Evolutionary conservation across 2,113 vertebrate genomes (phyloP), one percentile per base, ranked within the genome.

Genomic region (Oenanthe oenanthe): DNA sequence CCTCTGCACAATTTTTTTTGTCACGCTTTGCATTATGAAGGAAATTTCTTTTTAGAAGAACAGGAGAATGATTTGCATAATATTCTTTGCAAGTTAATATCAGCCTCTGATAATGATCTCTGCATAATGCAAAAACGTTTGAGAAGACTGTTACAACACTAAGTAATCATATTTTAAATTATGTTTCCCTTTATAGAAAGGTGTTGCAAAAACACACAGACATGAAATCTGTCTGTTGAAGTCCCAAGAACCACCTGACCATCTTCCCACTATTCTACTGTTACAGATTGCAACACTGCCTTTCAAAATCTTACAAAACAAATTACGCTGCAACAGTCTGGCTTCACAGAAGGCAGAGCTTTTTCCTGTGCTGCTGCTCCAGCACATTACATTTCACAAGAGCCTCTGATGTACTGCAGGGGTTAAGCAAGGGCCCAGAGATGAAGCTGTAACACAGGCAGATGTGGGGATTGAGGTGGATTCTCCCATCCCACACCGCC

Each of bases 151-250:
- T 97, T 97, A 97, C 97, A 97, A 98, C 97, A 98, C 97, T 97
- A 97, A 98, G 98, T 98, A 97, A 98, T 98, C 97, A 97, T 98
- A 97, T 97, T 98, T 97, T 97, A 98, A 98, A 98, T 97, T 97
- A 97, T 97, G 97, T 98, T 98, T 98, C 98, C 98, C 98, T 98
- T 97, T 98, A 97, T 98, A 98, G 97, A 97, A 98, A 98, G 98
- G 97, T 97, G 97, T 98, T 97, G 97, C 97, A 97, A 97, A 98
- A 98, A 98, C 97, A 97, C 97, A 97, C 96, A 98, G 97, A 97
- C 97, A 93, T 60, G 96, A 95, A 97, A 96, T 96, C 97, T 95
- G 97, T 97, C 97, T 96, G 96, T 93, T 95, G 92, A 97, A 96
- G 97, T 96, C 97, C 96, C 89, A 50, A 97, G 95, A 96, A 95